These are phyloP conservation scores for Lutjanus argentimaculatus DNA, from an alignment of 2,797 vertebrate genomes.

Conservation along the genomic window DNA sequence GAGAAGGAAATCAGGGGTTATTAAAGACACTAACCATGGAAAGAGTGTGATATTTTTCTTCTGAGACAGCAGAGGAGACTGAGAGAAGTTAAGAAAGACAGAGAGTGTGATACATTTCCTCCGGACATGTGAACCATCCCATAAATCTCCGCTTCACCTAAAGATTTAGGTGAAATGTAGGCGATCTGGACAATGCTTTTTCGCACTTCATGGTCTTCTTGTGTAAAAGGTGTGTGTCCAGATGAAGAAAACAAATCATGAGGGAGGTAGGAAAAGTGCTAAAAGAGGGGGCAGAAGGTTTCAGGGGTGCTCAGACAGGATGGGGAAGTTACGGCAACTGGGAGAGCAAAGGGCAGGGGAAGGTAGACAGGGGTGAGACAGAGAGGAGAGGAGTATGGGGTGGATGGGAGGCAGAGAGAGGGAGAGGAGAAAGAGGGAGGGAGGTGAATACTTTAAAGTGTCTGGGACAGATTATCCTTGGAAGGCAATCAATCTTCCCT, in stretches of 20 bases:
- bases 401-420: conserved; percentile 22
- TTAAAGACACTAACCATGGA: conserved; percentile 42
- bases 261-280: conserved; percentile 8
- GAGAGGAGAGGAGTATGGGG: conserved; percentile 40
- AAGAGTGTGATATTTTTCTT: conserved; percentile 48
- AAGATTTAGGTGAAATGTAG: conserved; percentile 36
- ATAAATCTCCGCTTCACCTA: conserved; percentile 18
- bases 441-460: conserved; percentile 62
- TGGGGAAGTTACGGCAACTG: conserved; percentile 57
- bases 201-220: conserved; percentile 11
- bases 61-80: conserved; percentile 27
- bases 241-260: conserved; percentile 40
- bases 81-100: conserved; percentile 2
- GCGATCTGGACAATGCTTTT: conserved; percentile 24
- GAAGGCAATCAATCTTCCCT: conserved; percentile 82
- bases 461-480: conserved; percentile 84
- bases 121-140: conserved; percentile 10
- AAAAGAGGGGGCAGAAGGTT: conserved; percentile 21
- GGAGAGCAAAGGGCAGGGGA: conserved; percentile 67
- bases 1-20: conserved; percentile 41
- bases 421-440: neutral
- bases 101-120: conserved; percentile 34
- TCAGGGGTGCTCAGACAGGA: conserved; percentile 54
- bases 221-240: conserved; percentile 13
- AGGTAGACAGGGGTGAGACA: conserved; percentile 61